phyloP scores from a whole-genome alignment of 2,888 invertebrate genomes.

The Gymnocheta viridis region DNA sequence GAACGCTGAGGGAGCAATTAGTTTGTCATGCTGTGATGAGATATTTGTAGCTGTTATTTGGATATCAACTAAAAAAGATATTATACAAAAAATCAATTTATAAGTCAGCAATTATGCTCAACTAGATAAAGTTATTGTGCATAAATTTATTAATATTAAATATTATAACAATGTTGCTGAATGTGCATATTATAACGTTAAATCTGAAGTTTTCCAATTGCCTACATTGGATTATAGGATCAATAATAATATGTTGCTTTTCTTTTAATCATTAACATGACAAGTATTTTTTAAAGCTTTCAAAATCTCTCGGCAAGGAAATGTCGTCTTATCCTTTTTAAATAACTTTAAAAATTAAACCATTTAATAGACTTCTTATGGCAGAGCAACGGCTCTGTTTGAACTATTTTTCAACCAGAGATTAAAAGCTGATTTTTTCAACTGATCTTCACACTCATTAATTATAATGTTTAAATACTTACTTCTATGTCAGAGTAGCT shows the following conservation, averaged over 20 bases:
- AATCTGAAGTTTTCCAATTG: background rate
- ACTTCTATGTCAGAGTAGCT: slow-evolving; percentile 10
- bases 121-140: background rate
- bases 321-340: slow-evolving; percentile 36
- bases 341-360: background rate
- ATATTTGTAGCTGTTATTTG: slow-evolving; percentile 15
- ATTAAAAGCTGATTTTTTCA: slow-evolving; percentile 2
- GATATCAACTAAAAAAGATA: background rate
- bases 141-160: background rate
- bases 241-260: background rate
- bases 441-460: slow-evolving; percentile 13
- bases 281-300: background rate
- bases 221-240: background rate
- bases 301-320: slow-evolving; percentile 20
- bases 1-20: slow-evolving; percentile 41
- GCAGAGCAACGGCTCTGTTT: background rate
- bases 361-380: background rate
- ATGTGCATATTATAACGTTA: background rate
- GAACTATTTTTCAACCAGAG: background rate
- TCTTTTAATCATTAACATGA: background rate
- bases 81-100: background rate
- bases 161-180: background rate
- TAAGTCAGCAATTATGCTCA: too few species aligned
- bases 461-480: slow-evolving; percentile 2
- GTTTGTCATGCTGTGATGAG: slow-evolving; percentile 9